Evolutionary conservation across 2,113 vertebrate genomes (phyloP).

Genomic region (Plectropomus leopardus): DNA sequence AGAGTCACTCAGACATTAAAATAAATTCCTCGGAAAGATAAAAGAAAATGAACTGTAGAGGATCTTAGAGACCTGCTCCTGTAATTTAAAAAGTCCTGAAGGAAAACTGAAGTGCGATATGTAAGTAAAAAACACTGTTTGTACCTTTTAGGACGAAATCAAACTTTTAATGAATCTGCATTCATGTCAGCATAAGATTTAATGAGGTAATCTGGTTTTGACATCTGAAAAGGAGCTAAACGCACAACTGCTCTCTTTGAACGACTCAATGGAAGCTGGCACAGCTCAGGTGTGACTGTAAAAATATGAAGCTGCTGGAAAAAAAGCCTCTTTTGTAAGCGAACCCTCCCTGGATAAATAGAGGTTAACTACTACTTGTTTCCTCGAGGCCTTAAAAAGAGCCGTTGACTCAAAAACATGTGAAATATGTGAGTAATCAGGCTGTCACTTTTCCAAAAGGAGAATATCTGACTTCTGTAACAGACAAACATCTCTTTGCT

Average conservation of each 20-base stretch:
- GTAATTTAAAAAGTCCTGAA: too few relatives aligned
- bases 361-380: conserved; percentile 9
- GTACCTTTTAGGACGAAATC: not conserved
- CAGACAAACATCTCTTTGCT: conserved; percentile 20
- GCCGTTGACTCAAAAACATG: not conserved
- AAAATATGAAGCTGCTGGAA: conserved; percentile 2
- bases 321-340: not conserved
- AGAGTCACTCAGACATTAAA: not conserved
- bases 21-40: not conserved
- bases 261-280: not conserved
- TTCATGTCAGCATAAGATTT: not conserved
- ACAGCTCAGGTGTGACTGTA: conserved; percentile 13
- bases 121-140: too few relatives aligned
- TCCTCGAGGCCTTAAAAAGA: not conserved
- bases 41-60: too few relatives aligned
- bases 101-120: too few relatives aligned
- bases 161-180: not conserved
- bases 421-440: not conserved
- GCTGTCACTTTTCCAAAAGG: not conserved
- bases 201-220: not conserved
- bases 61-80: not conserved
- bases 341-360: conserved; percentile 32
- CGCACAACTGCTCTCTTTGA: not conserved
- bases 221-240: not conserved
- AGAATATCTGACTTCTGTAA: not conserved